Percentiles rank a stretch among this genome's conserved stretches.
Evolutionary conservation across 2,797 vertebrate genomes (phyloP).

Genomic region (Eurystomus glaucurus): DNA sequence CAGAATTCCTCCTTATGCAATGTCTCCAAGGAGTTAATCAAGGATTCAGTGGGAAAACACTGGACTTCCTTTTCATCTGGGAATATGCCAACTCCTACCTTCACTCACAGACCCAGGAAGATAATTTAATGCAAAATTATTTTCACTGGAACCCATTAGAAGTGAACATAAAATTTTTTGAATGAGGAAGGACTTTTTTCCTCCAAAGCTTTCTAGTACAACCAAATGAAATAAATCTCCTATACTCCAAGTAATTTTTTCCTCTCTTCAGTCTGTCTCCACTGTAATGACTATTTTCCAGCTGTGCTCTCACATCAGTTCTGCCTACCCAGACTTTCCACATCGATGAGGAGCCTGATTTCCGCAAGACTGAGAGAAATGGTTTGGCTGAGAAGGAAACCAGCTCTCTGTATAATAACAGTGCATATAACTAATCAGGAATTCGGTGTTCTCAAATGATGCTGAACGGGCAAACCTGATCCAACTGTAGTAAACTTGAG

Average conservation of each 20-base stretch:
- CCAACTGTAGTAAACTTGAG: neutral
- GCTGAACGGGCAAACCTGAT: neutral
- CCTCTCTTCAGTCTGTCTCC: neutral
- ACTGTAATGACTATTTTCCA: conserved; percentile 25
- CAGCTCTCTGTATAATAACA: neutral
- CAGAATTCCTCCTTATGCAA: neutral
- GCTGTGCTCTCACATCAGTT: neutral
- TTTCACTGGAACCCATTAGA: neutral
- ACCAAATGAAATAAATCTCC: neutral
- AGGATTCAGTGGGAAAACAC: neutral
- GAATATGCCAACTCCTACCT: neutral
- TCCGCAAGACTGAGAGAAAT: neutral
- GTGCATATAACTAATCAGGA: neutral
- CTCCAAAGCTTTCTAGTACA: neutral
- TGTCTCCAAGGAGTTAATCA: neutral
- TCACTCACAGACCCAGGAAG: neutral
- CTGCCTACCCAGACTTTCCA: conserved; percentile 35
- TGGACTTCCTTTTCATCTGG: neutral
- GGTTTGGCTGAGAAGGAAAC: conserved; percentile 22
- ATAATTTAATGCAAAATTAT: neutral
- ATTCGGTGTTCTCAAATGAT: neutral
- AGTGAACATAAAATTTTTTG: neutral
- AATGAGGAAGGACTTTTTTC: neutral
- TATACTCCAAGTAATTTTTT: neutral
- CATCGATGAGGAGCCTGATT: neutral